Percentiles rank a stretch among this genome's conserved stretches.
Evolutionary conservation across 2,888 invertebrate species (phyloP).

Genomic region (Galeruca laticollis): DNA sequence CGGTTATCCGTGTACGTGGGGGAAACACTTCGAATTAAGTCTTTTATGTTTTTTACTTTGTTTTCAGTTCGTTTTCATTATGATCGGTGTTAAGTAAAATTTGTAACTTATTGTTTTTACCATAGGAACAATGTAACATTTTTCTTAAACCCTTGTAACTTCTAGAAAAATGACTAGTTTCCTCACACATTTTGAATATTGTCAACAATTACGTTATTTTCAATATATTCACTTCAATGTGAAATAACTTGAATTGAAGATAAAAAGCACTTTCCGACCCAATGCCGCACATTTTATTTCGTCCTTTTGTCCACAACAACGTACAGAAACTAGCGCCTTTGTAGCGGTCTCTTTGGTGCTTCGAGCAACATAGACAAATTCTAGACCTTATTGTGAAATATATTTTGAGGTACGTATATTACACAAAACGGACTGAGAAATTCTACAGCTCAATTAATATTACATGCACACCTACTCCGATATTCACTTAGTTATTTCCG

Average conservation of each 20-base stretch:
- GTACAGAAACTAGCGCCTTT: constrained; percentile 11
- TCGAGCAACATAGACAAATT: constrained; percentile 15
- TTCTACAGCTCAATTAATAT: constrained; percentile 12
- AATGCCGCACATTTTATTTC: neutral
- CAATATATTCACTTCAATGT: neutral
- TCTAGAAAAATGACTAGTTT: no score
- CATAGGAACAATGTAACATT: no score
- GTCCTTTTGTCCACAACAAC: constrained; percentile 3
- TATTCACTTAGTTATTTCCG: neutral
- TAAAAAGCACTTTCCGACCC: neutral
- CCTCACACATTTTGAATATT: no score
- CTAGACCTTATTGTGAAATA: constrained; percentile 17
- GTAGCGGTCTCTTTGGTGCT: constrained; percentile 12
- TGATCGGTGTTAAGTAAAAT: no score
- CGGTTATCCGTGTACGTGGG: no score
- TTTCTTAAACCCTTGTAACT: no score
- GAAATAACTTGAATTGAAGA: neutral
- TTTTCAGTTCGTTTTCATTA: no score
- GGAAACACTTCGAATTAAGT: no score
- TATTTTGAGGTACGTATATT: constrained; percentile 8
- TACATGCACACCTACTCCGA: neutral
- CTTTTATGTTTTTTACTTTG: no score
- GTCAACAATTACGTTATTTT: no score
- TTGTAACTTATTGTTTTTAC: no score
- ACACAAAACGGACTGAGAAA: constrained; percentile 13